These are phyloP conservation scores for Catocala nupta DNA, from an alignment of 2,888 invertebrate species.

Conservation along the genomic window DNA sequence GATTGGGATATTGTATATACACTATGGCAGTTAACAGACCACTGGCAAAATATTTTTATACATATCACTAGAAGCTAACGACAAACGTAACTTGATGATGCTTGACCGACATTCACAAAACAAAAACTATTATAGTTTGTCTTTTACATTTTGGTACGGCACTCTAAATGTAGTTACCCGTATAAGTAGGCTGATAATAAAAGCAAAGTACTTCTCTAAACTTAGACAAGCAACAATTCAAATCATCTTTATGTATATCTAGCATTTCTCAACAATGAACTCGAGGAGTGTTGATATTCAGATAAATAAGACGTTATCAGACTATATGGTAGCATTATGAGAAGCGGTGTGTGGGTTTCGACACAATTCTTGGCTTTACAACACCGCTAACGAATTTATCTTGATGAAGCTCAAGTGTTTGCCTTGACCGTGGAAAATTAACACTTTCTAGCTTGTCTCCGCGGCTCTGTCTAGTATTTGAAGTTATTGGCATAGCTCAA, in stretches of 20 bases:
- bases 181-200: constrained; percentile 1
- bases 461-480: constrained; percentile 22
- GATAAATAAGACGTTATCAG: constrained; percentile 15
- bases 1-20: too few relatives aligned
- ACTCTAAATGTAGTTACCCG: too few relatives aligned
- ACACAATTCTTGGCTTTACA: constrained; percentile 28
- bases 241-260: constrained; percentile 4
- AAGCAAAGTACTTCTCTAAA: constrained; percentile 1
- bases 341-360: constrained; percentile 22
- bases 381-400: constrained; percentile 37
- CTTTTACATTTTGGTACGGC: too few relatives aligned
- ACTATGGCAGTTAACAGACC: too few relatives aligned
- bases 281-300: constrained; percentile 18
- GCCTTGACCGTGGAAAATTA: constrained; percentile 40
- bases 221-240: not conserved
- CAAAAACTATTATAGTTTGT: too few relatives aligned
- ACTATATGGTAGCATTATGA: constrained; percentile 18
- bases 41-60: too few relatives aligned
- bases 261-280: constrained; percentile 11
- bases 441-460: constrained; percentile 27
- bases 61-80: too few relatives aligned
- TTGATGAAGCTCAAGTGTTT: constrained; percentile 33
- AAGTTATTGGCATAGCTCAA: constrained; percentile 30
- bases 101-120: too few relatives aligned
- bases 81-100: too few relatives aligned